Percentiles rank a stretch among this genome's conserved stretches.
phyloP scores from a whole-genome alignment of 2,113 vertebrate species.

The Sorex fumeus region DNA sequence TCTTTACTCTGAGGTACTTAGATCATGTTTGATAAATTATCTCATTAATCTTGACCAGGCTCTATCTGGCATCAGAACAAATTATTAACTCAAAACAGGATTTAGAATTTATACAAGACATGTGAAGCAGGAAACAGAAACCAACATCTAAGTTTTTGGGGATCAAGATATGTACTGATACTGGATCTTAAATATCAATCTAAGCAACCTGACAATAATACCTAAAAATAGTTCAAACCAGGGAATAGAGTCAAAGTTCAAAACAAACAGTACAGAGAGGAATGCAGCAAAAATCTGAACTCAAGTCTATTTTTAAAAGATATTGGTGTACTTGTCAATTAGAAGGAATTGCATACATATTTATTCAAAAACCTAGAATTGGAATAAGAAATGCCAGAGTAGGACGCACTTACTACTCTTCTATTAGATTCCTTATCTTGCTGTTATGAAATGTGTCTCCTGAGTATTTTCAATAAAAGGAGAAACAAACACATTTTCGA shows the following conservation, averaged over 20 bases:
- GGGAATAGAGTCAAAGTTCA: background rate
- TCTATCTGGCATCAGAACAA: background rate
- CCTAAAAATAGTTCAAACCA: background rate
- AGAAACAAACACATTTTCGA: background rate
- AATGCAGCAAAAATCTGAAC: background rate
- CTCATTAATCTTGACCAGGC: background rate
- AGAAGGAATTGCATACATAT: slow-evolving; percentile 39
- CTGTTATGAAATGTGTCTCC: background rate
- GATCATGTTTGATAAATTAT: background rate
- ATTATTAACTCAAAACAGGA: slow-evolving; percentile 34
- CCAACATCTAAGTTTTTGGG: background rate
- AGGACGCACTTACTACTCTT: slow-evolving; percentile 5
- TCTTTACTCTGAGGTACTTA: background rate
- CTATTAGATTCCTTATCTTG: background rate
- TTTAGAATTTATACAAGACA: background rate
- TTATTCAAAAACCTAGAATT: slow-evolving; percentile 55
- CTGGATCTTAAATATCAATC: background rate
- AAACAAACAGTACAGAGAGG: background rate
- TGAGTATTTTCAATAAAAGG: slow-evolving; percentile 16
- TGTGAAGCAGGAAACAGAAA: background rate
- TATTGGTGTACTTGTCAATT: background rate
- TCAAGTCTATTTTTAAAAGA: background rate
- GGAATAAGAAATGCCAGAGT: background rate
- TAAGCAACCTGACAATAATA: background rate
- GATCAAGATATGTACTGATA: slow-evolving; percentile 16